Evolutionary conservation across 2,113 vertebrate genomes (phyloP), one percentile per base, ranked within the genome.

Genomic region (Thoracochromis brauschi): DNA sequence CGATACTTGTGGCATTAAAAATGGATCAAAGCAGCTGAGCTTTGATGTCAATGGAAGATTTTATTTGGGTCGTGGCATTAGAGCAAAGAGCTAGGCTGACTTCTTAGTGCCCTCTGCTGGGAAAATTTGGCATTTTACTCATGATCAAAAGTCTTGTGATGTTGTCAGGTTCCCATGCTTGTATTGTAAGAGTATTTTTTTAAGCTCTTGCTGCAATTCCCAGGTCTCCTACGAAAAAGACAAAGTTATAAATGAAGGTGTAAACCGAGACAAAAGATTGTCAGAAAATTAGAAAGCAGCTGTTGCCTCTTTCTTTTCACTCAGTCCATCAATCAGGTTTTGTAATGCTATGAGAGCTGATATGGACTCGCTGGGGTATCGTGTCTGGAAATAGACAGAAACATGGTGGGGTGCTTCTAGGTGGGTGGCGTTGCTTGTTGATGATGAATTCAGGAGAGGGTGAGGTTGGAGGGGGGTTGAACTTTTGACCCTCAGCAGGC

Each of bases 1-100:
- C 78, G 87, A 94, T 95, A 93, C 93, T 89, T 86, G 86, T 87
- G 91, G 71, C 94, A 96, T 96, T 95, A 97, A 97, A 96, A 92
- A 97, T 97, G 94, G 92, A 96, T 96, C 95, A 94, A 92, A 93
- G 93, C 86, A 73, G 83, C 55, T n/a, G 45, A 58, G 92, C 95
- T 96, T 96, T 96, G 95, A 96, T 96, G 93, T 96, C 58, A 87
- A 93, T 82, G 78, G 91, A 94, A 91, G 92, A 93, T 92, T 94
- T 92, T 93, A 96, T 96, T 94, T 92, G 94, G 93, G 90, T 95
- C 87, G 86, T 73, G 87, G 90, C 63, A 87, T 73, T 84, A 85
- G 83, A 81, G 85, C 31, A 40, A 53, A 16, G 29, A 16, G 31
- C 51, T 29, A 26, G 31, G 3, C 75, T 8, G 80, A 47, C 87